phyloP scores from a whole-genome alignment of 2,888 invertebrate species.

The Pachymerium ferrugineum region DNA sequence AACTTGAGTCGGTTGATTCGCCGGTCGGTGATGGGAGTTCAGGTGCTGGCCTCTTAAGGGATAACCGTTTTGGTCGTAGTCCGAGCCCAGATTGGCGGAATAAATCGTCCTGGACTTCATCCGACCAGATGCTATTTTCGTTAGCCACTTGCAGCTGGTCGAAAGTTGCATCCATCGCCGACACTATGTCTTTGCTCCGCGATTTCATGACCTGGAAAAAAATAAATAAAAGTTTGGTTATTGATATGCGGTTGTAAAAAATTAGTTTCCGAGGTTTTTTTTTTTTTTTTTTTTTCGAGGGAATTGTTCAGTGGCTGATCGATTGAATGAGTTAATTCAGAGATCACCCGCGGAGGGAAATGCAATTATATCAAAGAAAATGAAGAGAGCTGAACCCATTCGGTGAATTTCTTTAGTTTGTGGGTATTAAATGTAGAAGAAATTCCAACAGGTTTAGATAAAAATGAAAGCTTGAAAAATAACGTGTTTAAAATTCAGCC shows the following conservation, averaged over 20 bases:
- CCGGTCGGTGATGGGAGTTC: conserved; percentile 30
- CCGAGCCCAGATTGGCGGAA: conserved; percentile 34
- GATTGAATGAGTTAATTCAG: neutral
- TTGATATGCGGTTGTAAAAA: neutral
- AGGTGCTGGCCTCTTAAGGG: conserved; percentile 29
- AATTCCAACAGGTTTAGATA: too few species aligned
- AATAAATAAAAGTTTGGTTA: neutral
- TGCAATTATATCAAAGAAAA: neutral
- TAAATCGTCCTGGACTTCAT: conserved; percentile 33
- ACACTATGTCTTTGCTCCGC: conserved; percentile 36
- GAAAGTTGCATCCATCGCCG: conserved; percentile 35
- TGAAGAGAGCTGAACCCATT: too few species aligned
- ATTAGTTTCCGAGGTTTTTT: neutral
- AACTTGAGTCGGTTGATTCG: conserved; percentile 33
- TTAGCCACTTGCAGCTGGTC: conserved; percentile 32
- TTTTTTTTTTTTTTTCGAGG: neutral
- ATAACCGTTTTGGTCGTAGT: conserved; percentile 32
- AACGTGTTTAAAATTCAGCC: too few species aligned
- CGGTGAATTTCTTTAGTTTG: too few species aligned
- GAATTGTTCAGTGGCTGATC: too few species aligned
- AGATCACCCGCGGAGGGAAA: neutral
- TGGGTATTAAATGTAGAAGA: too few species aligned
- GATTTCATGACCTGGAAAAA: conserved; percentile 36
- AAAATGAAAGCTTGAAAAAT: too few species aligned
- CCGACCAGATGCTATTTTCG: conserved; percentile 33